Base-by-base conservation (phyloP, 2,113 vertebrate species). In the Sylvia atricapilla region DNA sequence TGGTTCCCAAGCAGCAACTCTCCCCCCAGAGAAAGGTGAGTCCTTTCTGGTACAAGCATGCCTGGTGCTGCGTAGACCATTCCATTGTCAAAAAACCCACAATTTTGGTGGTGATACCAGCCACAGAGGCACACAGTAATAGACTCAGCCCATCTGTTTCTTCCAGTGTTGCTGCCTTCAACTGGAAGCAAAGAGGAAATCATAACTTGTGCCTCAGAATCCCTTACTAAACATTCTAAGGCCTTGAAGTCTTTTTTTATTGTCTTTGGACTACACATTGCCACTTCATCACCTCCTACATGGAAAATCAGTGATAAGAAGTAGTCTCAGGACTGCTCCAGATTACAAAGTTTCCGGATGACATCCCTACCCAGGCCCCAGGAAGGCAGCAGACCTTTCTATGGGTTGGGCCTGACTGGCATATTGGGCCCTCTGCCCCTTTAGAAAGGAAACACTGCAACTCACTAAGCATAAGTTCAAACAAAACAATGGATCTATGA, bases 251-350 rank as follows among this genome's bases (percentile, higher is more conserved):
- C 23, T 41, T 31, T 88, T 80, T 7, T 23, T 5, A 43, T 50
- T 1, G 0, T 35, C 21, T 21, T 49, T 1, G 1, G 13, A 56
- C 24, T 25, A 10, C 0, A 0, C 27, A 25, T 8, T 49, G 56
- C 56, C 20, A 21, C 30, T 63, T 47, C 35, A 56, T 31, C 9
- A 25, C 15, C 18, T 21, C 13, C 35, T 43, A 19, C 1, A 2
- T 43, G 43, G 50, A 64, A 73, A 13, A 64, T 15, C 31, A 64
- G 25, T 43, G 55, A 64, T 7, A 1, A n/a, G 14, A 3, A 49
- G 49, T 17, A 43, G 25, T 31, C 35, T 27, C 25, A 72, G 21
- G 50, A 35, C 12, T 0, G 0, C 21, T 43, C 50, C 25, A 56
- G 31, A 55, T 35, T 27, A 56, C 43, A 30, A 87, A 49, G 25